A percentile compares a stretch with the other conserved stretches of the same genome.
phyloP scores from a whole-genome alignment of 2,888 invertebrate genomes.

The Aphidoletes aphidimyza region DNA sequence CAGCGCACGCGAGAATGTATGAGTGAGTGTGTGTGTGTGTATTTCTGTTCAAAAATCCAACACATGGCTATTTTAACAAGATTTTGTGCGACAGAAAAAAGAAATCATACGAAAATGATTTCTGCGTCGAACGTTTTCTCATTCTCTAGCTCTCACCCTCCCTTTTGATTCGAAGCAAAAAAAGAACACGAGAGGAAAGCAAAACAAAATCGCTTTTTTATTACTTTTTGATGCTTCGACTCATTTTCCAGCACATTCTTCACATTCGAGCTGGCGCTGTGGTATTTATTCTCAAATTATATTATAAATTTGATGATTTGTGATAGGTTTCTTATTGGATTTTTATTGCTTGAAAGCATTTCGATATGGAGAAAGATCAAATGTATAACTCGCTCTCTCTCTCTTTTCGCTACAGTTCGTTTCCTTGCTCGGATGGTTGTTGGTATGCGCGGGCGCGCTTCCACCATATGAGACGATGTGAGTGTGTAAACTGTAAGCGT shows the following conservation, averaged over 20 bases:
- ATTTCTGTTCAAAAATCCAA: neutral
- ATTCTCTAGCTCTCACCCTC: too few species aligned
- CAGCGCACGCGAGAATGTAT: too few species aligned
- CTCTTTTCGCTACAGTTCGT: too few species aligned
- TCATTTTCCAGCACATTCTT: slow-evolving; percentile 26
- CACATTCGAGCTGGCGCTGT: neutral
- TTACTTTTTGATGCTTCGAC: slow-evolving; percentile 52
- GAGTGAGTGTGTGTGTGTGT: neutral
- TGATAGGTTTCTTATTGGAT: slow-evolving; percentile 54
- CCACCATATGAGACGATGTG: too few species aligned
- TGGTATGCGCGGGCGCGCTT: too few species aligned
- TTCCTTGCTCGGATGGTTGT: too few species aligned
- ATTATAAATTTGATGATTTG: slow-evolving; percentile 54
- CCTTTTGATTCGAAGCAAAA: too few species aligned
- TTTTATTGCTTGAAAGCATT: slow-evolving; percentile 52
- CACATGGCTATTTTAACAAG: slow-evolving; percentile 41
- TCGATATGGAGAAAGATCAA: slow-evolving; percentile 51
- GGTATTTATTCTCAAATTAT: slow-evolving; percentile 54
- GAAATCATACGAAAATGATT: neutral
- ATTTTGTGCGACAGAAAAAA: slow-evolving; percentile 33
- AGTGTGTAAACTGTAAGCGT: neutral
- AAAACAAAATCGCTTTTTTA: slow-evolving; percentile 51
- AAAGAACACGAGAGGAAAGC: neutral
- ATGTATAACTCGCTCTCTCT: neutral
- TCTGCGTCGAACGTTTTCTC: neutral